Conservation (phyloP, 2,888 invertebrate species). For the Abrostola tripartita region DNA sequence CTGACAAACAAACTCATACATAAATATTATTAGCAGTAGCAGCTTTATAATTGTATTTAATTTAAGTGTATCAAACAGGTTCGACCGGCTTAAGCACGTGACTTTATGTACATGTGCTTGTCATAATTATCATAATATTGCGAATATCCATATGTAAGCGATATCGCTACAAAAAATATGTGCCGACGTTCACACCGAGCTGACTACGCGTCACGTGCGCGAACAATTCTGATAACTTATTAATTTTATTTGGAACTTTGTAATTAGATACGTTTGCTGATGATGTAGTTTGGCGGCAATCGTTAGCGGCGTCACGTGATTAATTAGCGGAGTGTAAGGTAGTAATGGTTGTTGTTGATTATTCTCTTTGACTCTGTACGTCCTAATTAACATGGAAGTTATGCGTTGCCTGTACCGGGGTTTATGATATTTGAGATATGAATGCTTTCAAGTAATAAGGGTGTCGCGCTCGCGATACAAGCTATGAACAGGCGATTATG, state of each 20-base stretch:
- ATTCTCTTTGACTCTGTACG: constrained; percentile 2
- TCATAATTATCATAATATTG: constrained; percentile 36
- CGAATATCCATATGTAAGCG: constrained; percentile 31
- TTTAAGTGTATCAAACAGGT: constrained; percentile 12
- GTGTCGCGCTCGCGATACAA: no score
- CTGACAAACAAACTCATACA: background rate
- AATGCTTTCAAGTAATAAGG: no score
- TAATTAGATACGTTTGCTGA: constrained; percentile 2
- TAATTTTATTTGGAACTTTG: constrained; percentile 4
- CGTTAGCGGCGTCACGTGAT: background rate
- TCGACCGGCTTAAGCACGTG: constrained; percentile 36
- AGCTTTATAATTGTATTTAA: background rate
- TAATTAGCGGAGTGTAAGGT: constrained; percentile 1
- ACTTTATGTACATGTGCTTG: constrained; percentile 33
- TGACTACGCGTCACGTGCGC: background rate
- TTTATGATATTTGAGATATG: background rate
- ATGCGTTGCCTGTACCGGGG: background rate
- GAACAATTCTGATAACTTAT: background rate
- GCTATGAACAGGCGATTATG: no score
- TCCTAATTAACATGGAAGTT: background rate
- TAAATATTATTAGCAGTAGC: background rate
- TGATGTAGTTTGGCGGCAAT: constrained; percentile 1
- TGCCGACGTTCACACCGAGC: constrained; percentile 30
- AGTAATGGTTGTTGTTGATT: background rate
- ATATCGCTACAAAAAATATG: constrained; percentile 28